Evolutionary conservation across 1,140 invertebrate species (phyloP), one percentile per base, ranked within the genome.

Genomic region (Drosophila rufa): DNA sequence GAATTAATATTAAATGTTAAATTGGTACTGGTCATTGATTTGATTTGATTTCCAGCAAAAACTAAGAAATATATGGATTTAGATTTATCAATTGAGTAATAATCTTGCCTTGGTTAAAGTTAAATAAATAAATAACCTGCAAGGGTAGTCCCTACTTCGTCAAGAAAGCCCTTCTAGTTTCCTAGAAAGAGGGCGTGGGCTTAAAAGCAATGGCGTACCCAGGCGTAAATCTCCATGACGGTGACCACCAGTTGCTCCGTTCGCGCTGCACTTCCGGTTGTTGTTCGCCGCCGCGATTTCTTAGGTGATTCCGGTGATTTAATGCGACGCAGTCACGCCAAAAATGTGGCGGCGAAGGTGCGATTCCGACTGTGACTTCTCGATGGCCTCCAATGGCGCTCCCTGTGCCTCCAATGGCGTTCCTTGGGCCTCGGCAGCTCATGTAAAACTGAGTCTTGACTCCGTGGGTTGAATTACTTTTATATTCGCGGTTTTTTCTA

Each of bases 321-420:
- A 89, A 89, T 89, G 67, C 85, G 64, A 79, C 51, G 81, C 85
- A 85, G 79, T 79, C 85, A 89, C 85, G 85, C 64, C 60, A 85
- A 57, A 38, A 74, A 89, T 89, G 76, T 77, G 55, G 1, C 36
- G 40, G 67, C 19, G 33, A 45, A 17, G 15, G 38, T 38, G 58
- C 50, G 33, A 36, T 47, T 47, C 11, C 43, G 25, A 22, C 25
- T 64, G 42, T n/a, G 15, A 62, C 30, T 64, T 8, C 45, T 14
- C 22, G 38, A 19, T 66, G 55, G 53, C 58, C 45, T 42, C 46
- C 55, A 45, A 64, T 59, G 42, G 25, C 40, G 36, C 33, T 30
- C 47, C 17, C 58, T 40, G 17, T 60, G 43, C 60, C 66, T 80
- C 61, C 59, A 33, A 11, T 33, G 47, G 17, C 42, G 47, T 38